Percentiles rank a stretch among this genome's conserved stretches.
Evolutionary conservation across 2,888 invertebrate species (phyloP).

Genomic region (Gymnoscelis rufifasciata): DNA sequence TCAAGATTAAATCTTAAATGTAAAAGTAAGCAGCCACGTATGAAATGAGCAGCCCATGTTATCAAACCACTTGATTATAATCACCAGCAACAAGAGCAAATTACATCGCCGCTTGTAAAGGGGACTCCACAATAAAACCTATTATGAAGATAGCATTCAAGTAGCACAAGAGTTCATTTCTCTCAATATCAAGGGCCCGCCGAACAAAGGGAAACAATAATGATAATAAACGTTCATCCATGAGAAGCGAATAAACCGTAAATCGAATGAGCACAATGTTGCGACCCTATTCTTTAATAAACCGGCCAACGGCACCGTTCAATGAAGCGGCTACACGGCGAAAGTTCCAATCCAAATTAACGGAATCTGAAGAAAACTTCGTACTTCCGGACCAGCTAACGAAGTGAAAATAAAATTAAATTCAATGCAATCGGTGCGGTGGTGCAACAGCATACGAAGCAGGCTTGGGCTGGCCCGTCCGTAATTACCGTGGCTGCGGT

Average conservation of each 20-base stretch:
- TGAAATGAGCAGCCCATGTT: constrained; percentile 3
- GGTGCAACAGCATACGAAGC: constrained; percentile 28
- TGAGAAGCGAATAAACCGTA: constrained; percentile 42
- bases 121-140: constrained; percentile 25
- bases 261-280: constrained; percentile 63
- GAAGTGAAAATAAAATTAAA: constrained; percentile 52
- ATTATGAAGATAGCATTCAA: constrained; percentile 34
- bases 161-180: constrained; percentile 33
- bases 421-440: constrained; percentile 36
- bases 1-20: background rate
- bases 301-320: constrained; percentile 52
- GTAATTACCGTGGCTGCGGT: constrained; percentile 31
- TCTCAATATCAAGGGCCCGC: constrained; percentile 33
- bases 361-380: constrained; percentile 49
- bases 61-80: constrained; percentile 1
- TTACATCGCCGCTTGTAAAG: constrained; percentile 8
- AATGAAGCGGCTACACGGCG: constrained; percentile 43
- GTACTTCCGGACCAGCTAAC: constrained; percentile 44
- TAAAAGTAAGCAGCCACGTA: background rate
- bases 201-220: constrained; percentile 46
- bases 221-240: constrained; percentile 43
- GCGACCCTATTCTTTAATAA: constrained; percentile 50
- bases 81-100: constrained; percentile 13
- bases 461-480: constrained; percentile 33
- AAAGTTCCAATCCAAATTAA: constrained; percentile 58